Evolutionary conservation across 2,113 vertebrate genomes (phyloP).

Genomic region (Oryzias melastigma): DNA sequence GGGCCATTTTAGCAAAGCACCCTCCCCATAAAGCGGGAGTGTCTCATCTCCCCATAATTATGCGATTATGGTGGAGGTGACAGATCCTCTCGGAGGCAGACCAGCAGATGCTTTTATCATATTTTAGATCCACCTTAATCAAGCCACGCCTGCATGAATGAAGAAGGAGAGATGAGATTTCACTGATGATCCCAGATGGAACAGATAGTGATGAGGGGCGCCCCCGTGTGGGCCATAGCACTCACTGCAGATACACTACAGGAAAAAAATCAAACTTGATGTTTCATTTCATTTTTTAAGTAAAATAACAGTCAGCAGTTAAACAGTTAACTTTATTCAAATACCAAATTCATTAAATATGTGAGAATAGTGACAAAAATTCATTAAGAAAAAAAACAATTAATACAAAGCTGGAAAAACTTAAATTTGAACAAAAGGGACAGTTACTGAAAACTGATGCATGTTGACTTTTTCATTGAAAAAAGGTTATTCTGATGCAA

Average conservation of each 20-base stretch:
- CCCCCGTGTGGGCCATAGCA: conserved; percentile 46
- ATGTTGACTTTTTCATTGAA: no score
- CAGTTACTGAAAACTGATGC: no score
- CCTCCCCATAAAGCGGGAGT: conserved; percentile 65
- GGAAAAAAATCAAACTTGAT: no score
- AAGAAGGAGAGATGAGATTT: conserved; percentile 39
- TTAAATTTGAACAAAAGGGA: no score
- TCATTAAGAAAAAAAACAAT: no score
- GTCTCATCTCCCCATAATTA: conserved; percentile 66
- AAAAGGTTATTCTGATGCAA: no score
- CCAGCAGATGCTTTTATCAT: conserved; percentile 63
- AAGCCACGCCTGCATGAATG: conserved; percentile 52
- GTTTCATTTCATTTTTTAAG: no score
- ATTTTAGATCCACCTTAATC: conserved; percentile 64
- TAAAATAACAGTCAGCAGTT: no score
- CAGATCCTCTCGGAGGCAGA: conserved; percentile 34
- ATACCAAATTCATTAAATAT: no score
- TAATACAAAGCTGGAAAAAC: no score
- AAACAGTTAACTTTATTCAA: no score
- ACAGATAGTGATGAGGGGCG: conserved; percentile 26
- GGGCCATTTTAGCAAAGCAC: conserved; percentile 64
- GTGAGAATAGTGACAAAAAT: no score
- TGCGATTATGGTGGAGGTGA: conserved; percentile 64
- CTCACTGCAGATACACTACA: conserved; percentile 15
- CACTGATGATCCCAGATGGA: conserved; percentile 20